A percentile compares a stretch with the other conserved stretches of the same genome.
Evolutionary conservation across 2,113 vertebrate species (phyloP).

Genomic region (Brienomyrus longianalis): DNA sequence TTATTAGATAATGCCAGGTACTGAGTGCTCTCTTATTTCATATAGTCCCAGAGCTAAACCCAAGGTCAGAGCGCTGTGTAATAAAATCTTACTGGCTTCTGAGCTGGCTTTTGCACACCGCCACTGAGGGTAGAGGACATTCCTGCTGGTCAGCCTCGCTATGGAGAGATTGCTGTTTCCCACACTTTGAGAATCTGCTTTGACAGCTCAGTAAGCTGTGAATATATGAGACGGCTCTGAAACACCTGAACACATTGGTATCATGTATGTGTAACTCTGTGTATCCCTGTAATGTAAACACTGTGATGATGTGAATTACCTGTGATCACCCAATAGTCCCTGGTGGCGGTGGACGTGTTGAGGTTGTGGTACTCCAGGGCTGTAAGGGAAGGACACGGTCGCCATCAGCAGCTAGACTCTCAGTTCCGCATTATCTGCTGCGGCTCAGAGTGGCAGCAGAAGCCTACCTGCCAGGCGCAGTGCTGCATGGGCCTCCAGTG

Average conservation of each 20-base stretch:
- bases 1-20: neutral
- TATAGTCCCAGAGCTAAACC: neutral
- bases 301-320: slow-evolving; percentile 55
- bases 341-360: slow-evolving; percentile 82
- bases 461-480: neutral
- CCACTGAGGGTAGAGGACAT: slow-evolving; percentile 15
- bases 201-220: neutral
- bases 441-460: neutral
- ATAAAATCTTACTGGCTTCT: slow-evolving; percentile 39
- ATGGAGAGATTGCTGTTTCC: neutral
- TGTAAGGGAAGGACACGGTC: slow-evolving; percentile 51
- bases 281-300: neutral
- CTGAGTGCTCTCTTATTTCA: neutral
- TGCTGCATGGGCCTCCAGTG: neutral
- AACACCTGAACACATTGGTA: neutral
- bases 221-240: neutral
- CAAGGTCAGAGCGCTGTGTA: neutral
- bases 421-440: neutral
- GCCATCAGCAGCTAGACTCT: neutral
- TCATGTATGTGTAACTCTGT: neutral
- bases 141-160: slow-evolving; percentile 23
- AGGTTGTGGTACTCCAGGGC: slow-evolving; percentile 95
- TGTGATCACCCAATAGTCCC: slow-evolving; percentile 95
- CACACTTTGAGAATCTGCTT: neutral
- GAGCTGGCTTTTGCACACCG: slow-evolving; percentile 27